Evolutionary conservation across 2,113 vertebrate species (phyloP), one percentile per base, ranked within the genome.

Genomic region (Euleptes europaea): DNA sequence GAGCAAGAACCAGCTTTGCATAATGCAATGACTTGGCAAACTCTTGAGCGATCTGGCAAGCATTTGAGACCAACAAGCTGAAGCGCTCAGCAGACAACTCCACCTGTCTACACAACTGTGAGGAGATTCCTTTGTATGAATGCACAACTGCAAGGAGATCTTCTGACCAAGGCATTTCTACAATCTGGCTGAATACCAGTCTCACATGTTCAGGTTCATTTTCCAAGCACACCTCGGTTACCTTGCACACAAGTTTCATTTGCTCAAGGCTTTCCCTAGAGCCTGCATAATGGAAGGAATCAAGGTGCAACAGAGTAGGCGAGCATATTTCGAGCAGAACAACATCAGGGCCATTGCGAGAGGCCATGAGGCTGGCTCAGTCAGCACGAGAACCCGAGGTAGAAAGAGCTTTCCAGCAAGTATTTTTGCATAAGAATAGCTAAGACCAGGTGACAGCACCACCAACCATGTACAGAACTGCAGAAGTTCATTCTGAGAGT

Each of bases 301-400:
- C 42, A 99, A 85, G 77, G 96, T 95, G 0, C 80, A 94, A 89
- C 98, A 98, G 89, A 96, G 90, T 0, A 98, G 91, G 42, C 96
- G 96, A 40, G 98, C 95, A 78, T 98, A 98, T 85, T 94, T 97
- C 90, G 93, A 93, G 88, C 97, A 98, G 49, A 99, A 97, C 0
- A 96, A 95, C 1, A 92, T 88, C 1, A 96, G 95, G 10, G 97
- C 96, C 14, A 94, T 96, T 65, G 95, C 94, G 67, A 99, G 95
- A 87, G 97, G 96, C 23, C 98, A 97, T 44, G 99, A 98, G 33
- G 98, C 97, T 0, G 97, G 97, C 83, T 98, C 96, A n/a, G 93
- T 88, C 57, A 99, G 95, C 0, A 96, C 95, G 70, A 97, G 90
- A 40, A 98, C 93, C 98, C 44, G 9, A 44, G 44, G 44, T 44